Conservation (phyloP, 2,888 invertebrate species). For the Leucania comma region DNA sequence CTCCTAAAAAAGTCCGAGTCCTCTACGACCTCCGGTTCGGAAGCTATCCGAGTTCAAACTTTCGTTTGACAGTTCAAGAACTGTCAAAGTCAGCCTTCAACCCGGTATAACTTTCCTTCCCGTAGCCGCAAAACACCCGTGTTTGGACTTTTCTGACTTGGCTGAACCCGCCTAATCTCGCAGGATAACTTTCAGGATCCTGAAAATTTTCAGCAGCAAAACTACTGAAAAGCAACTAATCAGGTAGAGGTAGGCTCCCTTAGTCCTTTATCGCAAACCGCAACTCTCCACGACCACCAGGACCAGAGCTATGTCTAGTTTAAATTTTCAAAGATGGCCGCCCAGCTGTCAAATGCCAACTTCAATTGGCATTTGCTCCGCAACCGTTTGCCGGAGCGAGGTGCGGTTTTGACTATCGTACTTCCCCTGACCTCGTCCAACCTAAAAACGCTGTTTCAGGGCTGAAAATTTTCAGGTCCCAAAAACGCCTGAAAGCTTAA, state of each 20-base stretch:
- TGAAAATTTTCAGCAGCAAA: no score
- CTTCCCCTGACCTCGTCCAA: rapidly evolving
- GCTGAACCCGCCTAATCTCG: no score
- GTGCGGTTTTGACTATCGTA: background rate
- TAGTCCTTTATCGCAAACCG: rapidly evolving
- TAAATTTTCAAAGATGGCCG: background rate
- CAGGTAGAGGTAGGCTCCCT: rapidly evolving
- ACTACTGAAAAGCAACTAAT: no score
- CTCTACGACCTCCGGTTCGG: no score
- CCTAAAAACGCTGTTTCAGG: background rate
- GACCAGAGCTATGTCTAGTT: background rate
- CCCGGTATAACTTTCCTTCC: no score
- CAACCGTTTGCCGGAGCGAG: slow-evolving; percentile 1
- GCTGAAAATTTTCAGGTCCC: background rate
- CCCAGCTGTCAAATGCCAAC: background rate
- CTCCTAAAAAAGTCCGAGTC: no score
- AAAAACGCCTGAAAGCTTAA: background rate
- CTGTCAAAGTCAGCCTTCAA: no score
- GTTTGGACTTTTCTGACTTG: no score
- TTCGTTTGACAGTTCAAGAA: no score
- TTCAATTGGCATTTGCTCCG: background rate
- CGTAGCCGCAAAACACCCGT: no score
- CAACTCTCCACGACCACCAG: background rate
- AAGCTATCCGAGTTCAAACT: no score
- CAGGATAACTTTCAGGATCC: no score